phyloP scores from a whole-genome alignment of 30 jellyfish, hydroid and myxozoan genomes.

The Turritopsis rubra region DNA sequence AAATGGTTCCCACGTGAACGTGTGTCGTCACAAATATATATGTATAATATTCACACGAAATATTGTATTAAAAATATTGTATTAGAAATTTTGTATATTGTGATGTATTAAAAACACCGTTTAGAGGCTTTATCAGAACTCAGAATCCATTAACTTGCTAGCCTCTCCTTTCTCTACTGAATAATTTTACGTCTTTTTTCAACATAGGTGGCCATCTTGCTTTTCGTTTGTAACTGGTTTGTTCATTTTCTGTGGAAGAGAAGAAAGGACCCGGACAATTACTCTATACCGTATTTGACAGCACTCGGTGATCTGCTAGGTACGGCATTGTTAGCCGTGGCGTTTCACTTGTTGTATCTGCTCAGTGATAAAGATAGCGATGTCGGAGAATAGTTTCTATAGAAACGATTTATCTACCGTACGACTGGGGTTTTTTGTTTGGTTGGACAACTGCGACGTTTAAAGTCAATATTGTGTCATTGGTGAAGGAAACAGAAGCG shows the following conservation, averaged over 20 bases:
- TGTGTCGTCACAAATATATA: too few relatives aligned
- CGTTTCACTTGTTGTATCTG: conserved; percentile 36
- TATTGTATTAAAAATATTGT: too few relatives aligned
- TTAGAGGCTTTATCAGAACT: too few relatives aligned
- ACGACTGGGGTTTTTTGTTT: background rate
- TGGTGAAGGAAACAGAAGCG: background rate
- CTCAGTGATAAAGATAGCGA: background rate
- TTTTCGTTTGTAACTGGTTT: conserved; percentile 84
- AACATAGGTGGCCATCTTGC: conserved; percentile 66
- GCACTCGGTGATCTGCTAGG: conserved; percentile 98
- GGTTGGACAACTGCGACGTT: background rate
- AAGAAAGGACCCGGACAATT: conserved; percentile 89
- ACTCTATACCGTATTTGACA: conserved; percentile 78
- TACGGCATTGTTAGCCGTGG: conserved; percentile 70
- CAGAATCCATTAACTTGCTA: too few relatives aligned
- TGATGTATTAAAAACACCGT: too few relatives aligned
- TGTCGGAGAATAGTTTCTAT: background rate
- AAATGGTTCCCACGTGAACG: too few relatives aligned
- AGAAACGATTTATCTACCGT: background rate
- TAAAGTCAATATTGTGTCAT: background rate
- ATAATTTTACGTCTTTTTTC: background rate
- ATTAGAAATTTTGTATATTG: too few relatives aligned
- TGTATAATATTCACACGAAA: too few relatives aligned
- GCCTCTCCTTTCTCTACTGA: too few relatives aligned
- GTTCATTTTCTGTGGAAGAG: conserved; percentile 96